These are phyloP conservation scores for Nesogale talazaci DNA, from an alignment of 2,113 vertebrate species.

Conservation along the genomic window DNA sequence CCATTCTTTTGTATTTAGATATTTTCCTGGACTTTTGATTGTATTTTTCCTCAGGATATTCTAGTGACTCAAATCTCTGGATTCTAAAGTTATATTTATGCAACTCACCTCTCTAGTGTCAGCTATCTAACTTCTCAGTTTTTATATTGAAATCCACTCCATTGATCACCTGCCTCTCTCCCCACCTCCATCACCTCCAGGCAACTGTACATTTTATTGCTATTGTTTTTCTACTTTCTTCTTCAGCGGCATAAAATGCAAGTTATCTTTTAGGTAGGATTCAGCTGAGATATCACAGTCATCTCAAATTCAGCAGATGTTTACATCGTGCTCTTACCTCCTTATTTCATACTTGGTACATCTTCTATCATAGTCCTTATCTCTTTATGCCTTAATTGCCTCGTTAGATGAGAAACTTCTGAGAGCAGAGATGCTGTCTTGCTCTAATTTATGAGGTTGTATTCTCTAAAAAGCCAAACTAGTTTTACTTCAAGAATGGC, in stretches of 20 bases:
- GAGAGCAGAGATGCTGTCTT: neutral
- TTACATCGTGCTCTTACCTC: neutral
- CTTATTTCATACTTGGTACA: accelerated
- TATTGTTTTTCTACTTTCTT: neutral
- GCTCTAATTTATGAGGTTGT: neutral
- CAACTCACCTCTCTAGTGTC: too few relatives aligned
- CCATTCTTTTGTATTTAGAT: neutral
- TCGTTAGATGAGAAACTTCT: neutral
- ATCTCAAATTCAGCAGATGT: neutral
- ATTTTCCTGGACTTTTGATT: neutral
- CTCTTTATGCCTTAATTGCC: neutral
- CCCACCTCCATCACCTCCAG: neutral
- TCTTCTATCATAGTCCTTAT: too few relatives aligned
- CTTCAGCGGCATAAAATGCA: neutral
- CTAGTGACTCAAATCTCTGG: neutral
- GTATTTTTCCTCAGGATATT: neutral
- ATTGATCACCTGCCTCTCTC: neutral
- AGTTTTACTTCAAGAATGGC: too few relatives aligned
- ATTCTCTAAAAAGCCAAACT: too few relatives aligned
- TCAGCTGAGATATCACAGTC: neutral
- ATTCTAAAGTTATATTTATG: neutral
- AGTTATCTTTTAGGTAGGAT: neutral
- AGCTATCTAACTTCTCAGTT: neutral
- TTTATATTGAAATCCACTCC: neutral
- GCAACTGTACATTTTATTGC: neutral